Conservation (phyloP, 2,888 invertebrate genomes). For the Deroplatys truncata region DNA sequence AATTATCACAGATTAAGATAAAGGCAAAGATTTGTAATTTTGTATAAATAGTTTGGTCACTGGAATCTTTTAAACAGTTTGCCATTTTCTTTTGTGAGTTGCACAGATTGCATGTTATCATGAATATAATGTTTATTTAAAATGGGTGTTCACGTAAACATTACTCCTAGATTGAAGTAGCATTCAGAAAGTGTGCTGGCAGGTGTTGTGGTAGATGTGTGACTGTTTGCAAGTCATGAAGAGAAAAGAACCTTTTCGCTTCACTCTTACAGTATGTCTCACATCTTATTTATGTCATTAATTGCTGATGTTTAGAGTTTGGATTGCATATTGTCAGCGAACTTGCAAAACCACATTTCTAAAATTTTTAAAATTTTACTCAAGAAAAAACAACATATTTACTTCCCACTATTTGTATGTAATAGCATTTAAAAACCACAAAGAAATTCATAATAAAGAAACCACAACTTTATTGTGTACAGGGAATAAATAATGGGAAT, state of each 20-base stretch:
- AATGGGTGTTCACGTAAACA: background rate
- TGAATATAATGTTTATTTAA: slow-evolving; percentile 1
- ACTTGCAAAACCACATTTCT: too few relatives aligned
- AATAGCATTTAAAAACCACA: too few relatives aligned
- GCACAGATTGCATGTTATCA: background rate
- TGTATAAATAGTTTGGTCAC: background rate
- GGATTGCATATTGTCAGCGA: background rate
- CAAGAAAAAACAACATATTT: too few relatives aligned
- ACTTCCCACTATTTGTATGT: too few relatives aligned
- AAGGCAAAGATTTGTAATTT: background rate
- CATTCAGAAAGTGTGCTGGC: background rate
- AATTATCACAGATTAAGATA: background rate
- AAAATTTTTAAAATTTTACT: too few relatives aligned
- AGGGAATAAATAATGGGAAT: too few relatives aligned
- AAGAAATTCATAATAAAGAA: too few relatives aligned
- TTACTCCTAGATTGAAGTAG: background rate
- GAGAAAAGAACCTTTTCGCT: background rate
- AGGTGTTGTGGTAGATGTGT: background rate
- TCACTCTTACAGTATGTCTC: slow-evolving; percentile 11
- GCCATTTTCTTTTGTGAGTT: background rate
- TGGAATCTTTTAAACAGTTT: background rate
- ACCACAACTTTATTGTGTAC: too few relatives aligned
- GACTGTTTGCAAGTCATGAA: background rate
- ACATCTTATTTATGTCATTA: background rate
- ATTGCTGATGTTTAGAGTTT: background rate